A percentile compares a stretch with the other conserved stretches of the same genome.
phyloP scores from a whole-genome alignment of 2,888 invertebrate genomes.

The Linnaemya tessellans region DNA sequence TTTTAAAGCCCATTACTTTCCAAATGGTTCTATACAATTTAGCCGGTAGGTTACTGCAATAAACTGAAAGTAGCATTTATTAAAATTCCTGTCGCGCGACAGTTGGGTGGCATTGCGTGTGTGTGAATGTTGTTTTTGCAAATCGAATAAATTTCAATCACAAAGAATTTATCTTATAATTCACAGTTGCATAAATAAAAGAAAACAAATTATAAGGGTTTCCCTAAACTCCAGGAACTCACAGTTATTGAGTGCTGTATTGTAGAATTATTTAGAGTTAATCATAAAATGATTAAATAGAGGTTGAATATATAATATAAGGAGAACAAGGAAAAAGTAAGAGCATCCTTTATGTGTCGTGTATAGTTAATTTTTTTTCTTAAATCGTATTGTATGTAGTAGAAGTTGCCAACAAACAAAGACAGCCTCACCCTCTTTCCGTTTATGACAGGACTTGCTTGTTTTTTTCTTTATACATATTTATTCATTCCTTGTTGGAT shows the following conservation, averaged over 20 bases:
- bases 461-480: conserved; percentile 26
- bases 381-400: conserved; percentile 36
- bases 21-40: conserved; percentile 14
- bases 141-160: conserved; percentile 23
- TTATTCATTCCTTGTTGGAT: conserved; percentile 29
- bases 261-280: neutral
- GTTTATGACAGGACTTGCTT: conserved; percentile 39
- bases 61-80: conserved; percentile 29
- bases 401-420: conserved; percentile 45
- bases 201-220: neutral
- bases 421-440: conserved; percentile 58
- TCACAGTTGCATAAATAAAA: neutral
- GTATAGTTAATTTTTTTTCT: conserved; percentile 25
- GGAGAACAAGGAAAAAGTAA: neutral
- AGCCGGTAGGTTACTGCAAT: conserved; percentile 42
- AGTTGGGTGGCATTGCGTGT: conserved; percentile 28
- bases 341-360: conserved; percentile 56
- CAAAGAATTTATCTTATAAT: neutral
- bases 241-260: neutral
- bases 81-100: conserved; percentile 54
- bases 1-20: neutral
- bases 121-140: conserved; percentile 44
- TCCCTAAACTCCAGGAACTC: neutral
- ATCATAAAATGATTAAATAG: neutral
- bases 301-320: neutral